Base-by-base conservation (phyloP, 92 coral and sea anemone species). In the Phymanthus crucifer region DNA sequence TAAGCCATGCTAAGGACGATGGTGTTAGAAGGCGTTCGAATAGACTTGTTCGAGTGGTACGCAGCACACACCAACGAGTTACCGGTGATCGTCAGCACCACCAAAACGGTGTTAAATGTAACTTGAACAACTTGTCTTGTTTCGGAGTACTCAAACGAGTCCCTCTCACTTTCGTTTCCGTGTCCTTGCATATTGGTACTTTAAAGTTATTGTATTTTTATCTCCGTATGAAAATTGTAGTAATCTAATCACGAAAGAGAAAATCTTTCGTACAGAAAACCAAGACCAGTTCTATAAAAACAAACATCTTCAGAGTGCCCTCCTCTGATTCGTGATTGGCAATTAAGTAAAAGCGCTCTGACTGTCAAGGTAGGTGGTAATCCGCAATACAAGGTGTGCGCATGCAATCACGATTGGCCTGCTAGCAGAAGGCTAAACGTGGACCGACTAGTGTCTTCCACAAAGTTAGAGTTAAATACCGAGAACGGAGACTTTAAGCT, bases 11-110 rank as follows among this genome's bases (percentile, higher is more conserved):
- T 81, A 13, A 86, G 77, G 52, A 86, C 33, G 13, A 81, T 37
- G 9, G 33, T 10, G 57, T 80, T 86, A 14, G 90, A 81, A 17
- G 83, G 61, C 21, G 73, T 86, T 57, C 79, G 90, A 24, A 81
- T 66, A 9, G 65, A 37, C 66, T 31, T 32, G 40, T 74, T 46
- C 17, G 4, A 16, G 32, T 74, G 34, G 19, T 74, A 74, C 0
- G 66, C 67, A 11, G 40, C 40, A 32, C 78, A 74, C 1, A 74
- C 67, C 10, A 74, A 24, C 19, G 26, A 33, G 58, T 74, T 74
- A 1, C 78, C 78, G 13, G 32, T 32, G 13, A 50, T 19, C 29
- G 78, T 74, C 10, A 46, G 43, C 7, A 48, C 8, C 58, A 50
- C 37, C 32, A 74, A 74, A 34, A 69, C 34, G 5, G 6, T 35